Percentiles rank a stretch among this genome's conserved stretches.
Evolutionary conservation across 2,888 invertebrate species (phyloP).

Genomic region (Tricholauxania praeusta): DNA sequence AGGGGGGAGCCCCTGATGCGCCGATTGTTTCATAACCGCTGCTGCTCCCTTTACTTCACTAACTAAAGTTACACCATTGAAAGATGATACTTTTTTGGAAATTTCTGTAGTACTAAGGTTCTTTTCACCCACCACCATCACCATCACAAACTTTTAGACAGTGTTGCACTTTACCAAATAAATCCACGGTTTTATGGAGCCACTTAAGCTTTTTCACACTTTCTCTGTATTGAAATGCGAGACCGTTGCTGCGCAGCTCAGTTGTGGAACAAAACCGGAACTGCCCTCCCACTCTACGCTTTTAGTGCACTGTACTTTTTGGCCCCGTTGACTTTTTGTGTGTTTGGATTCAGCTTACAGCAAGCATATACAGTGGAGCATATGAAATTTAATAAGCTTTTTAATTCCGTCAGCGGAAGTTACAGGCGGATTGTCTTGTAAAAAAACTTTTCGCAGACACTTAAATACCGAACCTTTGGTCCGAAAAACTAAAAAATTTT

Average conservation of each 20-base stretch:
- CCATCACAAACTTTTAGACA: neutral
- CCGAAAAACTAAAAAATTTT: no score
- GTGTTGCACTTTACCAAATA: conserved; percentile 45
- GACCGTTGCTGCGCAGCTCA: neutral
- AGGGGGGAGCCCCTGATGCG: neutral
- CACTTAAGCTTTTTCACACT: conserved; percentile 64
- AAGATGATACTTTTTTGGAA: conserved; percentile 20
- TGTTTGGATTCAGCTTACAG: no score
- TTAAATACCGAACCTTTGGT: no score
- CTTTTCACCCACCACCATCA: neutral
- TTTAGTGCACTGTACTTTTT: neutral
- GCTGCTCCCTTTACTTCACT: neutral
- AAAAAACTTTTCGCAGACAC: no score
- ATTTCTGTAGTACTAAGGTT: neutral
- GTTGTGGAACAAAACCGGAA: conserved; percentile 30
- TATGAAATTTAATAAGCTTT: no score
- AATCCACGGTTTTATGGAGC: conserved; percentile 61
- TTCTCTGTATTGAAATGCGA: conserved; percentile 38
- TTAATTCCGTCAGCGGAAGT: no score
- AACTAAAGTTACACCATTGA: neutral
- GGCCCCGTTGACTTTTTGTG: no score
- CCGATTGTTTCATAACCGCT: neutral
- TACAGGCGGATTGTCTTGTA: no score
- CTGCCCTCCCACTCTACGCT: neutral
- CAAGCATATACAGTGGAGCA: no score